Evolutionary conservation across 2,113 vertebrate genomes (phyloP).

Genomic region (Antechinus stuartii): DNA sequence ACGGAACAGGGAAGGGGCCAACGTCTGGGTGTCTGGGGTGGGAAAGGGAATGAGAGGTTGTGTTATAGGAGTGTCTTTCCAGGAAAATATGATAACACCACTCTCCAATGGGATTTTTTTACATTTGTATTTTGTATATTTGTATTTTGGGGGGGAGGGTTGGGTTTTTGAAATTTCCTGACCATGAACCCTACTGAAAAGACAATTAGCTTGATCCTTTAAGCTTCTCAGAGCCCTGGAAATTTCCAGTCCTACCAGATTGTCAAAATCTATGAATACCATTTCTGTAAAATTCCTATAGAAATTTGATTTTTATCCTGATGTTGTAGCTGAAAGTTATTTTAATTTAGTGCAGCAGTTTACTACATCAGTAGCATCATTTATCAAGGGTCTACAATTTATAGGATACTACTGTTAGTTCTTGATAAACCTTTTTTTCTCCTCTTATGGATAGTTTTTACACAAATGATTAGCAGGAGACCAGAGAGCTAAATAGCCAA

Average conservation of each 20-base stretch:
- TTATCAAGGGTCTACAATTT: not conserved
- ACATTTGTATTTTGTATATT: not conserved
- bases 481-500: not conserved
- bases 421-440: not conserved
- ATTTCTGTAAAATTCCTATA: conserved; percentile 16
- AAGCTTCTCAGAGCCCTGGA: not conserved
- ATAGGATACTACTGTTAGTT: not conserved
- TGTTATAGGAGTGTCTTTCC: conserved; percentile 21
- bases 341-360: not conserved
- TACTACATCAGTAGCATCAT: not conserved
- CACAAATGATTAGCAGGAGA: not conserved
- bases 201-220: not conserved
- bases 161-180: not conserved
- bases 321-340: not conserved
- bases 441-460: not conserved
- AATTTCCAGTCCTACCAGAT: conserved; percentile 8
- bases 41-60: not conserved
- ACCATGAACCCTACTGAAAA: conserved; percentile 2
- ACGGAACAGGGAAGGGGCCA: not conserved
- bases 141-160: not conserved
- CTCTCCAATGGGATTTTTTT: conserved; percentile 34
- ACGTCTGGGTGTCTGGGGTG: not conserved
- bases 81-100: not conserved
- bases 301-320: not conserved
- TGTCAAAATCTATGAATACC: conserved; percentile 28